phyloP scores from a whole-genome alignment of 2,888 invertebrate genomes.

The Trisateles emortualis region DNA sequence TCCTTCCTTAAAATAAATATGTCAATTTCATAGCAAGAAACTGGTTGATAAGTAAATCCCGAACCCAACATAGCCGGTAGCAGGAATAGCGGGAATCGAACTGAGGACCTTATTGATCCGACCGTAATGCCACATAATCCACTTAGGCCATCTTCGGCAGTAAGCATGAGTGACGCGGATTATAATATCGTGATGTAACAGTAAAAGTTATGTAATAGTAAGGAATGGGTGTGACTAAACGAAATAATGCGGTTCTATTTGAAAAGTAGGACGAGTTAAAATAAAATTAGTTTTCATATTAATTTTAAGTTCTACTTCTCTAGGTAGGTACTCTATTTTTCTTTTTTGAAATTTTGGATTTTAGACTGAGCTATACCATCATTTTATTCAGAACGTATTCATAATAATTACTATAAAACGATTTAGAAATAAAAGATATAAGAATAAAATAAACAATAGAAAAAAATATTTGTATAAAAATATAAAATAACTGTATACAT shows the following conservation, averaged over 20 bases:
- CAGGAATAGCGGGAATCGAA: conserved; percentile 43
- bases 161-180: conserved; percentile 80
- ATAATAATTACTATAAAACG: too few species aligned
- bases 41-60: conserved; percentile 42
- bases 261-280: background rate
- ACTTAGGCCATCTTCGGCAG: conserved; percentile 72
- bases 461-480: too few species aligned
- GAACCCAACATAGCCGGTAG: conserved; percentile 51
- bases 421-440: too few species aligned
- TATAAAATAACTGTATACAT: too few species aligned
- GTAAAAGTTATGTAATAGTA: conserved; percentile 34
- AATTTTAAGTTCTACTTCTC: background rate
- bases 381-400: too few species aligned
- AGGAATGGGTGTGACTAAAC: conserved; percentile 30
- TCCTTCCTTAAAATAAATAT: conserved; percentile 39
- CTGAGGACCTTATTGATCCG: conserved; percentile 70
- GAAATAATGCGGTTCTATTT: background rate
- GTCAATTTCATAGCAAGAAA: conserved; percentile 36
- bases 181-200: conserved; percentile 53
- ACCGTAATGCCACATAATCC: conserved; percentile 77
- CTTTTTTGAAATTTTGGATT: too few species aligned
- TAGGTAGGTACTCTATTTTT: background rate
- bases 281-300: background rate
- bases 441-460: too few species aligned
- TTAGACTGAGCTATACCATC: too few species aligned